Evolutionary conservation across 2,888 invertebrate species (phyloP).

Genomic region (Himalopsyche anomala): DNA sequence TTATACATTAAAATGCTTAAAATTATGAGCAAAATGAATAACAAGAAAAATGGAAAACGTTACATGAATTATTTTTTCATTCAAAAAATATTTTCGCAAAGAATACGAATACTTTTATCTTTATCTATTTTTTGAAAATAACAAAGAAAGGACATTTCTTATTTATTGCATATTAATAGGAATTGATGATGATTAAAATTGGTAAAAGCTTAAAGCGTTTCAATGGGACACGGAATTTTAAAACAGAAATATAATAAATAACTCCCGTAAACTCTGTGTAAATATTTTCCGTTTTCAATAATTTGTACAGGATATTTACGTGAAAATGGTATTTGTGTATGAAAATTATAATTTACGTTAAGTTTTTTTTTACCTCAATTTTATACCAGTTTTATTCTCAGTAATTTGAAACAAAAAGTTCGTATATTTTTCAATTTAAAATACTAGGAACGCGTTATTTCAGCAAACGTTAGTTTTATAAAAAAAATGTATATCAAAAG

Average conservation of each 20-base stretch:
- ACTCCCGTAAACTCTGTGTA: background rate
- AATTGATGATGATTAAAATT: constrained; percentile 30
- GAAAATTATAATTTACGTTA: background rate
- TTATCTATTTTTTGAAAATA: background rate
- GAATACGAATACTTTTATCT: constrained; percentile 16
- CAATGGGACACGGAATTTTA: constrained; percentile 13
- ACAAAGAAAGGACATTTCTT: background rate
- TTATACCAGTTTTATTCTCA: background rate
- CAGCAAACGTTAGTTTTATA: no score
- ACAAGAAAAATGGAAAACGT: constrained; percentile 54
- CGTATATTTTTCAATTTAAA: no score
- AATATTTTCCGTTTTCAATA: constrained; percentile 18
- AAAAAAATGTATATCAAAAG: no score
- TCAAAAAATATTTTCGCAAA: constrained; percentile 45
- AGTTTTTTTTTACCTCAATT: background rate
- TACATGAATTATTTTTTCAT: constrained; percentile 57
- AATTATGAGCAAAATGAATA: background rate
- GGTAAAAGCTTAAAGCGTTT: constrained; percentile 16
- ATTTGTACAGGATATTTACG: constrained; percentile 16
- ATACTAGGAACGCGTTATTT: no score
- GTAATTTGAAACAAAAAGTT: background rate
- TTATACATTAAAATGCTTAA: background rate
- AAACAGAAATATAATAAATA: constrained; percentile 1
- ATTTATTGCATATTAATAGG: constrained; percentile 23
- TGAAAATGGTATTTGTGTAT: background rate